These are phyloP conservation scores for Paraplagusia blochii DNA, from an alignment of 2,113 vertebrate genomes.

Conservation along the genomic window DNA sequence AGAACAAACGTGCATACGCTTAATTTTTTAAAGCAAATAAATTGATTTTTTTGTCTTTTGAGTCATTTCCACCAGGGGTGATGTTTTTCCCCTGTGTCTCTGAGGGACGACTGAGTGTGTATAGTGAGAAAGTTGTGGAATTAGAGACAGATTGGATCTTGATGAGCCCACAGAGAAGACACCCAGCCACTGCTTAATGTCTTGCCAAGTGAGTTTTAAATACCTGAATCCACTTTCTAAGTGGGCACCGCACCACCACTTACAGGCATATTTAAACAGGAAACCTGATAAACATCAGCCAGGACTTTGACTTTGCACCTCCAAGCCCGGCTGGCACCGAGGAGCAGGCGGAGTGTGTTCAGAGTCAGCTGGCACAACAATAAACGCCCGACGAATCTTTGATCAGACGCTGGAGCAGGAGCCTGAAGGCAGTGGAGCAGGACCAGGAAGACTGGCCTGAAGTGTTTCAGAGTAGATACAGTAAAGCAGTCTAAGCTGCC, in stretches of 20 bases:
- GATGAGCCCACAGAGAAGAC: conserved; percentile 16
- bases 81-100: conserved; percentile 19
- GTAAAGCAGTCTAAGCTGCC: conserved; percentile 37
- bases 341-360: conserved; percentile 14
- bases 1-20: too few species aligned
- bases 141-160: conserved; percentile 9
- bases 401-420: conserved; percentile 57
- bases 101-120: conserved; percentile 8
- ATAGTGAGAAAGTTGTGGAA: conserved; percentile 5
- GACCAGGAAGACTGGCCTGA: conserved; percentile 54
- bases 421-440: conserved; percentile 52
- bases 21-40: background rate
- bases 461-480: conserved; percentile 57
- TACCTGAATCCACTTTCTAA: conserved; percentile 32
- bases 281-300: conserved; percentile 30
- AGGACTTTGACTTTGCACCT: conserved; percentile 33
- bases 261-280: conserved; percentile 44
- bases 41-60: conserved; percentile 3
- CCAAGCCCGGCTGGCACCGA: conserved; percentile 30
- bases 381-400: conserved; percentile 66
- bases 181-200: conserved; percentile 15
- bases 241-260: conserved; percentile 32
- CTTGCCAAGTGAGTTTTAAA: conserved; percentile 39
- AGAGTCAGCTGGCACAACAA: conserved; percentile 52
- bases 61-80: background rate